Percentiles rank a stretch among this genome's conserved stretches.
These are phyloP conservation scores for Panagrolaimus sp. DNA, from an alignment of 1,140 invertebrate species.

Conservation along the genomic window DNA sequence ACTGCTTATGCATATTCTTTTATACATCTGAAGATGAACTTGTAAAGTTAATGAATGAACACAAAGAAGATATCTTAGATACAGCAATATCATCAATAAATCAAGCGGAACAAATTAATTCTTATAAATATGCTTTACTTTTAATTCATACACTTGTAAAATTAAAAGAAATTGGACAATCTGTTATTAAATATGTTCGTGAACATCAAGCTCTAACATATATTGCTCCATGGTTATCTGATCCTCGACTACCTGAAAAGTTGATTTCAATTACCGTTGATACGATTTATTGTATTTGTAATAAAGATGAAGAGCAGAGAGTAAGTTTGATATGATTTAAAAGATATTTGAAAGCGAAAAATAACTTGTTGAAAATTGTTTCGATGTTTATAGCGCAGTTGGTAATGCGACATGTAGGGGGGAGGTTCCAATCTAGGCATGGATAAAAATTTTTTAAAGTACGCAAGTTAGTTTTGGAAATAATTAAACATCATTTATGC, in stretches of 20 bases:
- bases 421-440: no score
- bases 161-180: not conserved
- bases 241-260: not conserved
- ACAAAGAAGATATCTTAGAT: not conserved
- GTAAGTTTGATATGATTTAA: no score
- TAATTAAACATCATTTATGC: no score
- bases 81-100: not conserved
- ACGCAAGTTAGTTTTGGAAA: no score
- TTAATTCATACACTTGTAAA: not conserved
- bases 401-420: no score
- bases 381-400: no score
- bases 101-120: not conserved
- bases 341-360: no score
- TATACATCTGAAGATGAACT: not conserved
- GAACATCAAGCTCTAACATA: not conserved
- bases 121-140: not conserved
- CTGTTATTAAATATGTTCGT: slow-evolving; percentile 2
- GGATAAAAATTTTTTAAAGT: no score
- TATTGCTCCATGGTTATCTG: not conserved
- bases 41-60: not conserved
- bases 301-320: not conserved
- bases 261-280: not conserved
- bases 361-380: no score
- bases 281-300: not conserved
- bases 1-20: slow-evolving; percentile 6